Base-by-base conservation (phyloP, 2,888 invertebrate genomes). In the Hypomecis punctinalis region DNA sequence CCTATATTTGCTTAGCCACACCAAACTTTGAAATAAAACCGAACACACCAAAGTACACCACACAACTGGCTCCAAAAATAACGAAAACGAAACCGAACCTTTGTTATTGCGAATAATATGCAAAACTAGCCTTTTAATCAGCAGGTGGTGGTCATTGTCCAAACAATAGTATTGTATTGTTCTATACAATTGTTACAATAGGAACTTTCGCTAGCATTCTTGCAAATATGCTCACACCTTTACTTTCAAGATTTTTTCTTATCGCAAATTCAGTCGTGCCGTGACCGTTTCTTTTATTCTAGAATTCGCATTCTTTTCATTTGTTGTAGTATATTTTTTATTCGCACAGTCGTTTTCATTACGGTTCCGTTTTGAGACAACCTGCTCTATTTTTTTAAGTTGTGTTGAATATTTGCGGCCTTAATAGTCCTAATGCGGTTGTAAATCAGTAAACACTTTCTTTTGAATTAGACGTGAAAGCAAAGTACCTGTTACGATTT, bases 401-500 rank as follows among this genome's bases (percentile, higher is more conserved):
- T 84, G 86, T 88, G 85, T 90, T 89, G 84, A 80, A 76, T 81
- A 68, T 80, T 85, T 88, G 86, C 76, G 86, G 65, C 65, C 61
- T 66, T 61, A 61, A 66, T 75, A 76, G 75, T 76, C 79, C 81
- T 77, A 79, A 83, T 80, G 82, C 72, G 87, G 85, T 85, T 83
- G 83, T 91, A 90, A 90, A 90, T 89, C 85, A 83, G 83, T 80
- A 82, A 88, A 84, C 80, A 86, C 87, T 89, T 87, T 88, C 86
- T 82, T 83, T 86, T 76, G 68, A 77, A 73, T 74, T 68, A 69
- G 65, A 72, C 59, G 80, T 78, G 79, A 61, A 64, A 64, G 54
- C 8, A 78, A 86, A 83, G 83, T 89, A 90, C 90, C 89, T 91
- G 89, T 84, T 84, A 76, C 82, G 69, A 88, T 89, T 89, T 85